Conservation (phyloP, 2,113 vertebrate genomes). For the Thymallus thymallus region DNA sequence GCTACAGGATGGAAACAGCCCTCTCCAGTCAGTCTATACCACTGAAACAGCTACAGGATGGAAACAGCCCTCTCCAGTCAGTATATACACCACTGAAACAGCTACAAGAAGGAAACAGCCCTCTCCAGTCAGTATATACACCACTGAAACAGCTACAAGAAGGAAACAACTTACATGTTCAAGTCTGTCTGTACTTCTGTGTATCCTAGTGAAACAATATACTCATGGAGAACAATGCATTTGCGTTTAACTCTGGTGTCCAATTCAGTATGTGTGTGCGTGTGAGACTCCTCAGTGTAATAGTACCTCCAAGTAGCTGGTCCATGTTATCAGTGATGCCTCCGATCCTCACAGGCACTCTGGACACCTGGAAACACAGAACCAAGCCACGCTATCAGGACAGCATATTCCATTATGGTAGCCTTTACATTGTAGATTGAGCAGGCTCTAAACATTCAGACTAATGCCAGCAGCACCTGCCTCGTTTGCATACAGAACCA, state of each 20-base stretch:
- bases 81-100: no score
- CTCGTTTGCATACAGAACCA: background rate
- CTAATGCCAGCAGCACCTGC: background rate
- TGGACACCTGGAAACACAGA: conserved; percentile 68
- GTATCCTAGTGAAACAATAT: background rate
- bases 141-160: background rate
- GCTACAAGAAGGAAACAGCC: background rate
- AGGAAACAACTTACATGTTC: background rate
- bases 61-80: no score
- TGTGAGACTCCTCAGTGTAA: conserved; percentile 25
- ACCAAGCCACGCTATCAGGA: background rate
- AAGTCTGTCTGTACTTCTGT: background rate
- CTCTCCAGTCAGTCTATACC: no score
- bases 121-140: background rate
- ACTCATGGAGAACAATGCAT: no score
- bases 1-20: no score
- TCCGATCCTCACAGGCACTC: conserved; percentile 63
- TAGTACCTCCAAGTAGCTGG: conserved; percentile 65
- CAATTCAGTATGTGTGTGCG: background rate
- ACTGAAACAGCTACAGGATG: no score
- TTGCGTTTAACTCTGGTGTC: background rate
- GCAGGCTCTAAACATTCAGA: background rate
- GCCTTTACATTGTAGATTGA: no score
- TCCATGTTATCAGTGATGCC: conserved; percentile 76
- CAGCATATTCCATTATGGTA: no score